Percentiles rank a stretch among this genome's conserved stretches.
These are phyloP conservation scores for Drosophila quinaria DNA, from an alignment of 2,888 invertebrate genomes.

Conservation along the genomic window DNA sequence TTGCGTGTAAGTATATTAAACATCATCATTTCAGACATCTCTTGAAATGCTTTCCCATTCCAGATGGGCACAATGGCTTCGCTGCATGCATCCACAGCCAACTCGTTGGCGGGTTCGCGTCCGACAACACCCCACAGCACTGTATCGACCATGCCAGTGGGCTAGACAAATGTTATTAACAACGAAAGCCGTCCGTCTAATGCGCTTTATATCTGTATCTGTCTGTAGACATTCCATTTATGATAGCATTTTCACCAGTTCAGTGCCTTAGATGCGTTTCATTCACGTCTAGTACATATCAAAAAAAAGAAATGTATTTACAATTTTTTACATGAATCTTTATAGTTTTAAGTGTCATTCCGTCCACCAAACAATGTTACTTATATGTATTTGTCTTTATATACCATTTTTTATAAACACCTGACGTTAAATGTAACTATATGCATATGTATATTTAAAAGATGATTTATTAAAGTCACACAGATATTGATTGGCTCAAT, in stretches of 20 bases:
- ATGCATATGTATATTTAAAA: constrained; percentile 25
- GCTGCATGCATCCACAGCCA: constrained; percentile 93
- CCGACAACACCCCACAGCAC: constrained; percentile 97
- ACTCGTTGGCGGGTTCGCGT: constrained; percentile 94
- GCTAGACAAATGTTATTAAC: constrained; percentile 83
- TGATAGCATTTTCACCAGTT: constrained; percentile 47
- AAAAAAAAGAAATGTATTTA: constrained; percentile 27
- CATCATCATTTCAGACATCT: background rate
- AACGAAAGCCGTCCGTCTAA: constrained; percentile 43
- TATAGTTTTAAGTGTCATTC: constrained; percentile 63
- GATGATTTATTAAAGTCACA: constrained; percentile 17
- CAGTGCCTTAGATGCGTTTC: constrained; percentile 64
- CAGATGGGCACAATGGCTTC: constrained; percentile 97
- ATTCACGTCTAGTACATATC: constrained; percentile 38
- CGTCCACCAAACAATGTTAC: constrained; percentile 53
- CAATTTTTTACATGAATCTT: constrained; percentile 40
- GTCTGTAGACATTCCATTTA: constrained; percentile 47
- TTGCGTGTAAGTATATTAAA: constrained; percentile 89
- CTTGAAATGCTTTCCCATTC: constrained; percentile 53
- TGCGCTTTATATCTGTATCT: too few relatives aligned
- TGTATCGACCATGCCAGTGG: constrained; percentile 94
- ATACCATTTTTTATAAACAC: constrained; percentile 6
- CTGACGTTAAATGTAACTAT: constrained; percentile 35
- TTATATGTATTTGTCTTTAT: background rate
- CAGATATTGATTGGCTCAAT: constrained; percentile 6